These are phyloP conservation scores for Jordanella pulchra DNA, from an alignment of 2,797 vertebrate genomes.

Conservation along the genomic window DNA sequence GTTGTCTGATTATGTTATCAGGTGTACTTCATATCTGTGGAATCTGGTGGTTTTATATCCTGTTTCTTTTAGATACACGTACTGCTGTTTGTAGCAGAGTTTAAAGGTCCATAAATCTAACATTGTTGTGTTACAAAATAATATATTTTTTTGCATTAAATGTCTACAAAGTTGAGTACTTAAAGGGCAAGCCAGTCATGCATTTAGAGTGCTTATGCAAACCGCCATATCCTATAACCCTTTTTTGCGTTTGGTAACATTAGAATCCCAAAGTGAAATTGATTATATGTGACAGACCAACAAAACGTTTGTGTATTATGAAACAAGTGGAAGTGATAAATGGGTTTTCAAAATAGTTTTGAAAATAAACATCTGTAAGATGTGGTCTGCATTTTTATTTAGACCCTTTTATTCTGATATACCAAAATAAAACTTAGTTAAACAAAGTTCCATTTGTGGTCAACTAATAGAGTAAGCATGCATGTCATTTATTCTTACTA, in stretches of 20 bases:
- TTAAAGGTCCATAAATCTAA: neutral
- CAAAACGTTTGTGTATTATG: no score
- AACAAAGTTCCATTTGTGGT: neutral
- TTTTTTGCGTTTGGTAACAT: no score
- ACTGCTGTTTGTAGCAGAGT: neutral
- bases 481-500: no score
- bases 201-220: neutral
- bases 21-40: constrained; percentile 4
- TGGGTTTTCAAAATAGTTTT: neutral
- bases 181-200: neutral
- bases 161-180: neutral
- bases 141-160: constrained; percentile 6
- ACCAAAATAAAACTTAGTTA: neutral
- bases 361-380: neutral
- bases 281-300: neutral
- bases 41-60: constrained; percentile 18
- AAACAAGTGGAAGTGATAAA: neutral
- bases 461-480: neutral
- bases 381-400: neutral
- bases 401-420: neutral
- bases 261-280: neutral
- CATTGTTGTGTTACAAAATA: constrained; percentile 6
- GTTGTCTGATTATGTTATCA: constrained; percentile 1
- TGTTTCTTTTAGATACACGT: constrained; percentile 8
- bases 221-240: neutral